Percentiles rank a stretch among this genome's conserved stretches.
phyloP scores from a whole-genome alignment of 2,888 invertebrate species.

The Tetrapedia diversipes region DNA sequence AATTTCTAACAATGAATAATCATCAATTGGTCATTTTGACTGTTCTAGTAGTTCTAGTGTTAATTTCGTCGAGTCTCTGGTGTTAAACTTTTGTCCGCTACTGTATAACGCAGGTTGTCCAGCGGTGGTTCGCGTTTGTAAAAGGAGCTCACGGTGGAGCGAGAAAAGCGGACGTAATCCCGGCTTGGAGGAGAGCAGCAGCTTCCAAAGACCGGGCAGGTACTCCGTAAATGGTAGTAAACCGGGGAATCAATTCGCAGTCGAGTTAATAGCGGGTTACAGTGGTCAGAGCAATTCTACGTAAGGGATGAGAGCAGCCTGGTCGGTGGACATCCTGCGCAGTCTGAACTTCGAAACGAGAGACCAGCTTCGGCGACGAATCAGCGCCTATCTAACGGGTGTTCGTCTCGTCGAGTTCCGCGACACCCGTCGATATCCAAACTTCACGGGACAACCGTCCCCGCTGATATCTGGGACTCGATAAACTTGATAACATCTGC shows the following conservation, averaged over 20 bases:
- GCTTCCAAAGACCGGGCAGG: constrained; percentile 22
- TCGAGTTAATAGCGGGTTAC: constrained; percentile 73
- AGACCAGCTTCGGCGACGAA: constrained; percentile 38
- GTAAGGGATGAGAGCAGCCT: constrained; percentile 49
- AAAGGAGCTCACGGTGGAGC: neutral
- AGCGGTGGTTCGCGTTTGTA: constrained; percentile 1
- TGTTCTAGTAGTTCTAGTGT: too few species aligned
- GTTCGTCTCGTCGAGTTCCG: constrained; percentile 59
- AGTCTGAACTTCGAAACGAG: constrained; percentile 55
- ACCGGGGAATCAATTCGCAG: constrained; percentile 74
- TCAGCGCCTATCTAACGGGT: constrained; percentile 52
- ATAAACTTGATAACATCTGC: constrained; percentile 50
- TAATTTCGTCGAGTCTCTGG: too few species aligned
- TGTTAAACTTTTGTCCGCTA: too few species aligned
- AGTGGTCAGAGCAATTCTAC: constrained; percentile 67
- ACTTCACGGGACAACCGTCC: constrained; percentile 42
- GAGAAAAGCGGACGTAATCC: constrained; percentile 8
- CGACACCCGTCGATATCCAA: constrained; percentile 46
- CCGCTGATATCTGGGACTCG: constrained; percentile 45
- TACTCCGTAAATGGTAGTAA: constrained; percentile 69
- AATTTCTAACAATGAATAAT: too few species aligned
- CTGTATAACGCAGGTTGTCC: neutral
- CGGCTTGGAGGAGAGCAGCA: neutral
- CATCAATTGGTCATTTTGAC: too few species aligned
- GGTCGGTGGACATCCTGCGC: constrained; percentile 56